A percentile compares a stretch with the other conserved stretches of the same genome.
Conservation (phyloP, 2,113 vertebrate genomes). For the Hyaena hyaena region DNA sequence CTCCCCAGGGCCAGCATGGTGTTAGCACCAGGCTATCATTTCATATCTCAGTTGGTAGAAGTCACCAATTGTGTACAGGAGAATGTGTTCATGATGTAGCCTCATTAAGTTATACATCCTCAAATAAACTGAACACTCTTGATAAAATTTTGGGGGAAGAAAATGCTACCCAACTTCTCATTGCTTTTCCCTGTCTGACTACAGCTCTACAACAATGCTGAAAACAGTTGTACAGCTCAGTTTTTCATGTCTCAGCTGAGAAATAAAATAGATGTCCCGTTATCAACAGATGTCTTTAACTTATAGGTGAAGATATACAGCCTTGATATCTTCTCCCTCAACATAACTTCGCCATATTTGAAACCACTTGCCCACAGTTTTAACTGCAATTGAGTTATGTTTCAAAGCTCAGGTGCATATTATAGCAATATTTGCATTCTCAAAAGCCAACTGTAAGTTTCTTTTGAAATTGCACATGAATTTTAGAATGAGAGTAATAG, state of each 20-base stretch:
- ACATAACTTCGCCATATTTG: background rate
- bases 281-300: background rate
- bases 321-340: background rate
- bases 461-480: conserved; percentile 60
- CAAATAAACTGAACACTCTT: background rate
- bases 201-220: background rate
- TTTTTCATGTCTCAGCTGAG: conserved; percentile 17
- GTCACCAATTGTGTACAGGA: background rate
- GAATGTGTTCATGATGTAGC: background rate
- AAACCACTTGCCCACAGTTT: conserved; percentile 42
- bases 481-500: conserved; percentile 71
- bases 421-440: conserved; percentile 68
- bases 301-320: background rate
- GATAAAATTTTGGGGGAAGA: background rate
- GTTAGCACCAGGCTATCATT: background rate
- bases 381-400: conserved; percentile 19
- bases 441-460: conserved; percentile 63
- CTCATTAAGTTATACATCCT: background rate
- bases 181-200: background rate
- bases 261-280: background rate
- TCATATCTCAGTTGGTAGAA: background rate
- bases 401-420: conserved; percentile 68
- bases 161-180: background rate
- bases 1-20: background rate
- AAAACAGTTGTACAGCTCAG: conserved; percentile 15